A percentile compares a stretch with the other conserved stretches of the same genome.
Conservation (phyloP, 2,113 vertebrate genomes). For the Petrocephalus microphthalmus region DNA sequence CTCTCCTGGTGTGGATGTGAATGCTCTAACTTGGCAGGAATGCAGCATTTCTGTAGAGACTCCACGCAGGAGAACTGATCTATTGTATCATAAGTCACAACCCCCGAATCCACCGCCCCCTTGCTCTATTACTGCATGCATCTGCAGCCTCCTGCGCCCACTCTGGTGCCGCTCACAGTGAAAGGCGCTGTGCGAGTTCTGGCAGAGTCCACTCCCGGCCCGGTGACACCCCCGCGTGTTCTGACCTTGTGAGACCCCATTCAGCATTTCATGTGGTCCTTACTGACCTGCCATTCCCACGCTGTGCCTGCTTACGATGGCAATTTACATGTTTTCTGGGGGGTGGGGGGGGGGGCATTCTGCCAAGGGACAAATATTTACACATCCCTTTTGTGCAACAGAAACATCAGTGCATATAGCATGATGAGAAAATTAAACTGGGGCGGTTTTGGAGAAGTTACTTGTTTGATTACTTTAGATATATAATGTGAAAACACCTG, state of each 20-base stretch:
- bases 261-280: background rate
- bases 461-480: background rate
- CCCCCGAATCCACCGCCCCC: background rate
- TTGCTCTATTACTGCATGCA: background rate
- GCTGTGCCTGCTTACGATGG: slow-evolving; percentile 1
- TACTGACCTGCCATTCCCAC: background rate
- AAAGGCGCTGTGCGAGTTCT: slow-evolving; percentile 11
- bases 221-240: background rate
- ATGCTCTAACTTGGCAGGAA: background rate
- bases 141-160: background rate
- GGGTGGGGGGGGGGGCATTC: background rate
- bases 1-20: background rate
- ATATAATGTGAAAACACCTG: background rate
- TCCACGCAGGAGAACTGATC: slow-evolving; percentile 1
- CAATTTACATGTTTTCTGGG: background rate
- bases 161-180: slow-evolving; percentile 7
- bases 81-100: slow-evolving; percentile 6
- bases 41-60: background rate
- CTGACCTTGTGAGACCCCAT: background rate
- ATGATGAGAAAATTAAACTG: background rate
- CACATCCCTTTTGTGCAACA: background rate
- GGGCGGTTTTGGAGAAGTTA: background rate
- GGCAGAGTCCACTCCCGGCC: background rate
- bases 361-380: slow-evolving; percentile 15
- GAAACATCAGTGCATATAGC: background rate